phyloP scores from a whole-genome alignment of 2,888 invertebrate species.

The Gastrophysa polygoni region DNA sequence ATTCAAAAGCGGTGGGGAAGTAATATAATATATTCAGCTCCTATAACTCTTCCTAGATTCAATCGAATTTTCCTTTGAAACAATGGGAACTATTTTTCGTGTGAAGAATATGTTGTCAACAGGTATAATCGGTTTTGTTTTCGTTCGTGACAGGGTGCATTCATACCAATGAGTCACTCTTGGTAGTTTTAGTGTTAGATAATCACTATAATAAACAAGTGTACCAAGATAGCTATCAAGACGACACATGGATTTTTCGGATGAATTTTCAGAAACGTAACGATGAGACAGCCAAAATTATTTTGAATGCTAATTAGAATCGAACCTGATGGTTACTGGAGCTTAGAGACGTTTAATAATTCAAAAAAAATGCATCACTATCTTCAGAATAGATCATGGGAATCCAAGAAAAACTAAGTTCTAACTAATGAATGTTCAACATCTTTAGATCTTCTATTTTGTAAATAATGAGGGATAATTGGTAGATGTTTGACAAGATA shows the following conservation, averaged over 20 bases:
- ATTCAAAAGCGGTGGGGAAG: too few relatives aligned
- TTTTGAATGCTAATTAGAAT: background rate
- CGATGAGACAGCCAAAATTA: background rate
- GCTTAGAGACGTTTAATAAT: background rate
- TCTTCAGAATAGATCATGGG: background rate
- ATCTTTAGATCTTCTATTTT: background rate
- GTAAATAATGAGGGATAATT: background rate
- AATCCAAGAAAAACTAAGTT: background rate
- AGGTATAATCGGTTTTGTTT: too few relatives aligned
- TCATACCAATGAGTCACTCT: background rate
- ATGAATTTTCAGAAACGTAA: too few relatives aligned
- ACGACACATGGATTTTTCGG: background rate
- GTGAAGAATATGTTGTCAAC: too few relatives aligned
- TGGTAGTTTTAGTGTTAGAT: background rate
- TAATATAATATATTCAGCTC: too few relatives aligned
- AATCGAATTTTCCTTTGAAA: too few relatives aligned
- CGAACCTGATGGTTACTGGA: background rate
- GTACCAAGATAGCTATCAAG: background rate
- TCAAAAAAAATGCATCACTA: background rate
- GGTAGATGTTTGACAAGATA: background rate
- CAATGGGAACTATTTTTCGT: too few relatives aligned
- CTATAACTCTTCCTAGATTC: too few relatives aligned
- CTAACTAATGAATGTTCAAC: background rate
- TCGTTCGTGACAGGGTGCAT: too few relatives aligned
- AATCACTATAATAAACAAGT: background rate